These are phyloP conservation scores for Cepaea nemoralis DNA, from an alignment of 1,140 invertebrate species.

Conservation along the genomic window DNA sequence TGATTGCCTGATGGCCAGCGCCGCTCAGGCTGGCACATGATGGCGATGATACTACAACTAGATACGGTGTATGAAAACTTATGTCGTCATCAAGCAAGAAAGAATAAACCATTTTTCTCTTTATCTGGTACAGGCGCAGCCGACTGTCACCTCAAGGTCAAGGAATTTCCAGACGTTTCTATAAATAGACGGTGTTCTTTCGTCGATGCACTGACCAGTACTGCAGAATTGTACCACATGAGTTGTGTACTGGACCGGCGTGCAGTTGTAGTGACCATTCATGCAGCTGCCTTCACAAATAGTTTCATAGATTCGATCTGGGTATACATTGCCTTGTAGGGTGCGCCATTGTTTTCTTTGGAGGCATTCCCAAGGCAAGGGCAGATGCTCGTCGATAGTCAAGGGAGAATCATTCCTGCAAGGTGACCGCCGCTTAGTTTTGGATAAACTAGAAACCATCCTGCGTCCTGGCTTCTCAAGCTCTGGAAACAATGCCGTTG, in stretches of 20 bases:
- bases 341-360: constrained; percentile 26
- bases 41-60: too few species aligned
- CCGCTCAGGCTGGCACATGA: too few species aligned
- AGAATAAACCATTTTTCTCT: too few species aligned
- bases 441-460: not conserved
- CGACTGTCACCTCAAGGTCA: constrained; percentile 34
- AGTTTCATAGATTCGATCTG: constrained; percentile 29
- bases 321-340: constrained; percentile 26
- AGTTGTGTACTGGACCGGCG: constrained; percentile 28
- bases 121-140: constrained; percentile 40
- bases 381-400: not conserved
- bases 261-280: constrained; percentile 42
- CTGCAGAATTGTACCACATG: constrained; percentile 34
- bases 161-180: constrained; percentile 31
- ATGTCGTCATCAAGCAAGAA: too few species aligned
- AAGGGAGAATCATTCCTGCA: not conserved
- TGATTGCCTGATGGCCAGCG: too few species aligned
- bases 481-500: too few species aligned
- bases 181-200: constrained; percentile 25
- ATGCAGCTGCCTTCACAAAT: constrained; percentile 34
- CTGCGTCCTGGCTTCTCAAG: not conserved
- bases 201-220: constrained; percentile 7
- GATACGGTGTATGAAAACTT: too few species aligned
- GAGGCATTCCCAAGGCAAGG: constrained; percentile 32
- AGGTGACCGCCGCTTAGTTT: not conserved